Evolutionary conservation across 2,888 invertebrate genomes (phyloP), one percentile per base, ranked within the genome.

Genomic region (Diarsia rubi): DNA sequence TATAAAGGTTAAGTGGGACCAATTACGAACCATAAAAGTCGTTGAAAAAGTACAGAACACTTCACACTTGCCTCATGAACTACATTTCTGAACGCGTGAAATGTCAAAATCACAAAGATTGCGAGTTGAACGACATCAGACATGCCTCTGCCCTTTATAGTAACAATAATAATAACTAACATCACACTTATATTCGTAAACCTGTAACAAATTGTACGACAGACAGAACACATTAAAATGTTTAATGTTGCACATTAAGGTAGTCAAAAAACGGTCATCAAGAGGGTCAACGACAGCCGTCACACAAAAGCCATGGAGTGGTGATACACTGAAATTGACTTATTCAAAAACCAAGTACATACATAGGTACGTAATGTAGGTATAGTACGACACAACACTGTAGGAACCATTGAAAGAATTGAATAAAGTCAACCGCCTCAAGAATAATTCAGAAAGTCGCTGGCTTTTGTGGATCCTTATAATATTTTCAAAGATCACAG

Each of bases 101-200:
- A 85, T 83, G 75, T 66, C 76, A 85, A 83, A 79, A 80, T 68
- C 60, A 64, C 74, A 82, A 80, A 68, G 54, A 80, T 74, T 82
- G 64, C 78, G 44, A 62, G 59, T 66, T 71, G 66, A 75, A 57
- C 31, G 65, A 71, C 64, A 62, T 62, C 42, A 42, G 42, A 42
- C 42, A 47, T 73, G 54, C 19, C 63, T 72, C 75, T 64, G 69
- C 82, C 82, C 78, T 86, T 79, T 72, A 78, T 69, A 75, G 45
- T 66, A 11, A 73, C 64, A 78, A 81, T 73, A 72, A 81, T 73
- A 72, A 74, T 78, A 78, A 77, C 69, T 72, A 67, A 63, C 66
- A 68, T 65, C 68, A 69, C 52, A 54, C n/a, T 76, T 84, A n/a
- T n/a, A n/a, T 84, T 82, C 75, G 57, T 72, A 86, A 86, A 69